Conservation (phyloP, 2,888 invertebrate genomes). For the Parnassius orleans region DNA sequence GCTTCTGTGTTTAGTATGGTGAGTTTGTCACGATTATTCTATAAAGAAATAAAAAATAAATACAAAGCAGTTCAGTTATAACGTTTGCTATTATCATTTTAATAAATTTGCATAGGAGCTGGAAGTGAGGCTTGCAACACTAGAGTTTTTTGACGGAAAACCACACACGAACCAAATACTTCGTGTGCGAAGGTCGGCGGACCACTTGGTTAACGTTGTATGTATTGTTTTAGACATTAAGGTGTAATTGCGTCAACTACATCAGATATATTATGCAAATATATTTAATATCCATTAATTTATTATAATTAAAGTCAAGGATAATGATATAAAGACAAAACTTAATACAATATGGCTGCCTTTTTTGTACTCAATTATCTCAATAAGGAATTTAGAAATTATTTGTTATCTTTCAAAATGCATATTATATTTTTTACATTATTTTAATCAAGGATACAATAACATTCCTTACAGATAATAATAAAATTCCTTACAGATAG, state of each 20-base stretch:
- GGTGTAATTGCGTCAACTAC: slow-evolving; percentile 4
- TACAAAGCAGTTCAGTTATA: neutral
- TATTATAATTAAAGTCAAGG: neutral
- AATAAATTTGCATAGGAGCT: too few species aligned
- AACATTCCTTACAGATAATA: too few species aligned
- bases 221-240: slow-evolving; percentile 13
- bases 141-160: slow-evolving; percentile 39
- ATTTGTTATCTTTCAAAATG: too few species aligned
- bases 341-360: neutral
- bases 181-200: slow-evolving; percentile 34
- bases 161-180: slow-evolving; percentile 34
- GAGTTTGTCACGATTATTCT: too few species aligned
- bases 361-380: too few species aligned
- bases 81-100: too few species aligned
- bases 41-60: too few species aligned
- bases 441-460: too few species aligned
- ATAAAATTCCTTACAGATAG: too few species aligned
- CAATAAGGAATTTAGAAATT: too few species aligned
- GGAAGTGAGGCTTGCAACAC: slow-evolving; percentile 37
- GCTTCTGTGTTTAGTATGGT: too few species aligned
- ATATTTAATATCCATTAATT: neutral
- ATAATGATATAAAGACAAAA: neutral
- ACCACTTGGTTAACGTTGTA: slow-evolving; percentile 20
- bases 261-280: neutral
- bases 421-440: too few species aligned